Base-by-base conservation (phyloP, 2,113 vertebrate genomes). In the Paraplagusia blochii region DNA sequence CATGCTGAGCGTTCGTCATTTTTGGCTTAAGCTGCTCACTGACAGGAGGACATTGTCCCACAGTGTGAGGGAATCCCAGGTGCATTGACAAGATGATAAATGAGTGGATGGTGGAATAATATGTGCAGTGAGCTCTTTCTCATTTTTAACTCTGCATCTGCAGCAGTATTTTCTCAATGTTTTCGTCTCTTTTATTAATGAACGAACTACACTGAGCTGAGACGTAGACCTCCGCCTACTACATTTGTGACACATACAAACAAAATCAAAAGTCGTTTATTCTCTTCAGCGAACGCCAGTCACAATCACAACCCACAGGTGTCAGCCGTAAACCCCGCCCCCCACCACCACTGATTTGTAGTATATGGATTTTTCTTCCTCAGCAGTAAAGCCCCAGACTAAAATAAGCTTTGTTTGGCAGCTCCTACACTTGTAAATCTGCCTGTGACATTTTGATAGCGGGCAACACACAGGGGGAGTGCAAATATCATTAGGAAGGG, bases 361-460 rank as follows among this genome's bases (percentile, higher is more conserved):
- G 73, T 79, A 76, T 82, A 87, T 88, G 72, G 80, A 86, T 89
- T 88, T 79, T 70, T 72, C 19, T 11, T 17, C n/a, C 19, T 46
- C 58, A 45, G 8, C 77, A 71, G 57, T 49, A 48, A 63, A 80
- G 76, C 63, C 60, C 17, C 29, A 0, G 68, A 70, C 75, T 69
- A 80, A 84, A 87, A 88, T 83, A 84, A 87, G 85, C 85, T 89
- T 89, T 89, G 85, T 89, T 87, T 89, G 86, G 83, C 74, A 74
- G 86, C 69, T 61, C 42, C 53, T 61, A 53, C 57, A 63, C 64
- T 71, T 83, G 86, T 89, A 89, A 90, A 89, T 90, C 82, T 85
- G 78, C 63, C 70, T 76, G 83, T 90, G 89, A 87, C 88, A 91
- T 90, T 89, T 90, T 88, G 84, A 90, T 89, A 85, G 87, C 42